Evolutionary conservation across 2,113 vertebrate genomes (phyloP).

Genomic region (Tachycineta bicolor): DNA sequence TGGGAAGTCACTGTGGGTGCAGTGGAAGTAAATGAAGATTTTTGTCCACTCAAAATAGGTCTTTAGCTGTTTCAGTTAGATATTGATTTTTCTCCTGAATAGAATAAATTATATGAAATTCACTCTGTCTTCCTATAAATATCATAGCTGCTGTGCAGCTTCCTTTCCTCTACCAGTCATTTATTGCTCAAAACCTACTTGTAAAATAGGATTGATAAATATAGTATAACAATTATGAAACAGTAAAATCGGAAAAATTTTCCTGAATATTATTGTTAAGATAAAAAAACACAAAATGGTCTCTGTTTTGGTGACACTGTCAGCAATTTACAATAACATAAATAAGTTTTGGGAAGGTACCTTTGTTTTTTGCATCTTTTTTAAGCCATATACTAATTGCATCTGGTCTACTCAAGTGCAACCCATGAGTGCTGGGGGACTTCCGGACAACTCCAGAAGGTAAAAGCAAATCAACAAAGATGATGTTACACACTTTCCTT

Average conservation of each 20-base stretch:
- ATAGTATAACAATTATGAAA: neutral
- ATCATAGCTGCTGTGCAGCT: neutral
- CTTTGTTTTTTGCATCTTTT: neutral
- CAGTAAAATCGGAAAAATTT: neutral
- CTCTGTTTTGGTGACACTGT: neutral
- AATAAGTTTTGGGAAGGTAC: neutral
- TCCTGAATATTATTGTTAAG: neutral
- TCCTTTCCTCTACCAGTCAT: neutral
- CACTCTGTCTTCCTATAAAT: neutral
- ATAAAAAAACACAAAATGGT: neutral
- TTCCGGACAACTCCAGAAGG: neutral
- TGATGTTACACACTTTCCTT: constrained; percentile 28
- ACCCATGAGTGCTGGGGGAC: neutral
- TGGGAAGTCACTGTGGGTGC: neutral
- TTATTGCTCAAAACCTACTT: neutral
- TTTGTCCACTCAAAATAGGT: neutral
- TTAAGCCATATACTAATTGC: neutral
- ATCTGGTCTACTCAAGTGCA: neutral
- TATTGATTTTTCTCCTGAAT: neutral
- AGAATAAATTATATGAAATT: neutral
- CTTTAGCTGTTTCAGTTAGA: neutral
- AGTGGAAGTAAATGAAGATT: constrained; percentile 34
- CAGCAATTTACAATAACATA: neutral
- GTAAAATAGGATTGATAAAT: neutral
- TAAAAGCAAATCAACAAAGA: constrained; percentile 44